Conservation (phyloP, 2,888 invertebrate genomes). For the Amitus sp. region DNA sequence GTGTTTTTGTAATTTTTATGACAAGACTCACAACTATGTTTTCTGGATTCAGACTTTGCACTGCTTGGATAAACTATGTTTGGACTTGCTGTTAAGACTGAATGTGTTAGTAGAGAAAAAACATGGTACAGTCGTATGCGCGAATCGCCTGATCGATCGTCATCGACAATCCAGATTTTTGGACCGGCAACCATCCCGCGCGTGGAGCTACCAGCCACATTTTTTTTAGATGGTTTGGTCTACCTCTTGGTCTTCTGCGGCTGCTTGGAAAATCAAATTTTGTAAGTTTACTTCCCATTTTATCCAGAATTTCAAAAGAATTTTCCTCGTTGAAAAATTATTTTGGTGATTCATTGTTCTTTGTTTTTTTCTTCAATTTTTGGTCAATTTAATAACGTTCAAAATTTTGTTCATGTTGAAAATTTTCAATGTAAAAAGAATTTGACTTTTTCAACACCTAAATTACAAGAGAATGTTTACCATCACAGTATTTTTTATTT, state of each 20-base stretch:
- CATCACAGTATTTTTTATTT: no score
- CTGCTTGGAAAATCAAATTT: slow-evolving; percentile 49
- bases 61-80: slow-evolving; percentile 78
- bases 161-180: slow-evolving; percentile 81
- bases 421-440: no score
- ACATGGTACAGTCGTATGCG: slow-evolving; percentile 67
- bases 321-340: no score
- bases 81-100: slow-evolving; percentile 79
- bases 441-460: no score
- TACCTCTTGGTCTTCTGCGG: slow-evolving; percentile 70
- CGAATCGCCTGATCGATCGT: slow-evolving; percentile 67
- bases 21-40: slow-evolving; percentile 79
- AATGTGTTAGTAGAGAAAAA: slow-evolving; percentile 81
- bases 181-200: slow-evolving; percentile 77
- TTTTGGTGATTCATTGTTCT: no score
- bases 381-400: no score
- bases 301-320: no score
- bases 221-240: slow-evolving; percentile 71
- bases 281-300: no score
- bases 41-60: slow-evolving; percentile 82
- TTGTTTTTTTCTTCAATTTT: no score
- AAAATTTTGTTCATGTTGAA: no score
- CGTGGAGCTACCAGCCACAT: slow-evolving; percentile 77
- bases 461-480: no score
- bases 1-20: no score